Conservation (phyloP, 2,113 vertebrate species). For the Antigone vipio region DNA sequence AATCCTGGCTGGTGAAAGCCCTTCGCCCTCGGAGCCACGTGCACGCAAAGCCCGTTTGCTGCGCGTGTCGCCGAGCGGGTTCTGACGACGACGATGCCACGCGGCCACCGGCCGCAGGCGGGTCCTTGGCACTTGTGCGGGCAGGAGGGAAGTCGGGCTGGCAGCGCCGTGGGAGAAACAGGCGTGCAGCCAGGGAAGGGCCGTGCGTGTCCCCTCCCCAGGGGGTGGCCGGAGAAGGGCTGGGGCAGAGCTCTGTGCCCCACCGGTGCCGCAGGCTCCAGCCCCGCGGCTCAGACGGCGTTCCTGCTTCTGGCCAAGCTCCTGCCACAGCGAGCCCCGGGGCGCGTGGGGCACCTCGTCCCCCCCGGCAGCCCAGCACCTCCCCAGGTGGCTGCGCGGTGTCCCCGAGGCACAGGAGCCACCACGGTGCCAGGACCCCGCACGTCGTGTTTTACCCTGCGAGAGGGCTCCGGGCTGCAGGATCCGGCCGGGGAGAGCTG, state of each 20-base stretch:
- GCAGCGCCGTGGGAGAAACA: not conserved
- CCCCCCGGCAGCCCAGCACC: not conserved
- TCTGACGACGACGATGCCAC: not conserved
- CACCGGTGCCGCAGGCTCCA: not conserved
- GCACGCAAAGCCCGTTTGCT: not conserved
- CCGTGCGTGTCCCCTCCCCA: not conserved
- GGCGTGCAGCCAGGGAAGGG: not conserved
- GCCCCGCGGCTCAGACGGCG: not conserved
- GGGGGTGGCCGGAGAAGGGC: not conserved
- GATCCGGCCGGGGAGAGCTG: not conserved
- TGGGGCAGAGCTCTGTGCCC: not conserved
- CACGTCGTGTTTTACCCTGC: rapidly evolving
- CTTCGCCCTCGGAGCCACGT: rapidly evolving
- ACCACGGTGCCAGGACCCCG: not conserved
- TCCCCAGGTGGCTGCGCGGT: not conserved
- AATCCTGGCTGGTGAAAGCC: not conserved
- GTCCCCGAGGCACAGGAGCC: not conserved
- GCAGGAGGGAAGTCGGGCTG: not conserved
- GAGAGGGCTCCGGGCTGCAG: not conserved
- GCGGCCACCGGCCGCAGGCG: not conserved
- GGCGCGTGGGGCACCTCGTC: not conserved
- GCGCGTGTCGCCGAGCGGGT: rapidly evolving
- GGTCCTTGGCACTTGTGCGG: not conserved
- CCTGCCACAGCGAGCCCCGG: not conserved
- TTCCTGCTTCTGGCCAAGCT: too few relatives aligned